Evolutionary conservation across 2,797 vertebrate genomes (phyloP).

Genomic region (Esox lucius): DNA sequence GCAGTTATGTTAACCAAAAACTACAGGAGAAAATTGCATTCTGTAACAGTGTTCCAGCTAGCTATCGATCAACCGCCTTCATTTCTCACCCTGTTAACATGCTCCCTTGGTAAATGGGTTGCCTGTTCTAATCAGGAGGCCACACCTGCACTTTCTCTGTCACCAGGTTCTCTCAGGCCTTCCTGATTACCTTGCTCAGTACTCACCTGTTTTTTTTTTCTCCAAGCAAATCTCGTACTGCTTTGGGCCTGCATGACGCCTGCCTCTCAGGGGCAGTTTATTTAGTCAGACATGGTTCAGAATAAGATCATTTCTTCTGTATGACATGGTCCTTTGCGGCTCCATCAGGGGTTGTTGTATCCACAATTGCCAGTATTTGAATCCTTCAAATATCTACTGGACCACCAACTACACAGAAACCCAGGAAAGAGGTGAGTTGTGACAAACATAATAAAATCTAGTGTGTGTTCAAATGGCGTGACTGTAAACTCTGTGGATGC

Average conservation of each 20-base stretch:
- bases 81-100: too few relatives aligned
- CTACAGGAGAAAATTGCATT: too few relatives aligned
- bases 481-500: neutral
- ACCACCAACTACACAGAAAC: neutral
- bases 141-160: too few relatives aligned
- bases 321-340: neutral
- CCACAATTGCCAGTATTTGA: neutral
- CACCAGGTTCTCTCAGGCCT: too few relatives aligned
- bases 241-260: neutral
- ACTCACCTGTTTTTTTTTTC: too few relatives aligned
- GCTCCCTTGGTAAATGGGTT: too few relatives aligned
- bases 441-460: neutral
- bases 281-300: neutral
- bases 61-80: too few relatives aligned
- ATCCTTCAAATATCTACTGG: neutral
- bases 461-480: neutral
- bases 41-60: too few relatives aligned
- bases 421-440: slow-evolving; percentile 3
- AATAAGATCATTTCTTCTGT: neutral
- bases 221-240: neutral
- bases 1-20: too few relatives aligned
- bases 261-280: neutral
- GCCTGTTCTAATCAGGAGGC: too few relatives aligned
- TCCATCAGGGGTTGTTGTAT: neutral
- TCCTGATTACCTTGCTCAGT: too few relatives aligned